Conservation (phyloP, 1,140 invertebrate genomes). For the Drosophila sechellia region DNA sequence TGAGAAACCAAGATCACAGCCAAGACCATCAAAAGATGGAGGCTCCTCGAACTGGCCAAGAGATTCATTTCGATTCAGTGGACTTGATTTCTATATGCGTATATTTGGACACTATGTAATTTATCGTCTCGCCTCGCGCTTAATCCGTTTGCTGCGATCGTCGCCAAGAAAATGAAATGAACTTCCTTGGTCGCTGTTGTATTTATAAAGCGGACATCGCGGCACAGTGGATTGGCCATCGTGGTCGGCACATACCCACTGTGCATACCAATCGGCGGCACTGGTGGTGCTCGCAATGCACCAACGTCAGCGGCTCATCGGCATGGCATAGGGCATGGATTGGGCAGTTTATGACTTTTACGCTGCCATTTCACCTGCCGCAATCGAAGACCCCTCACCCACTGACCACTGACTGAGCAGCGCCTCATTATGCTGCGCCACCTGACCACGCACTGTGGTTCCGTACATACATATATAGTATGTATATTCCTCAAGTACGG, state of each 20-base stretch:
- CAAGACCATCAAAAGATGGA: constrained; percentile 12
- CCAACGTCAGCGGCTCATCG: constrained; percentile 28
- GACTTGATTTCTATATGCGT: not conserved
- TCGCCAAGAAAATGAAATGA: constrained; percentile 79
- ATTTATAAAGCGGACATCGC: constrained; percentile 82
- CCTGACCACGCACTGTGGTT: too few relatives aligned
- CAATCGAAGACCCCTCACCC: constrained; percentile 6
- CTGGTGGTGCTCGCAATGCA: constrained; percentile 2
- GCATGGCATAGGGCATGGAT: constrained; percentile 25
- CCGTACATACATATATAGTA: too few relatives aligned
- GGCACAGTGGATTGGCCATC: constrained; percentile 24
- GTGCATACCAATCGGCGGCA: constrained; percentile 61
- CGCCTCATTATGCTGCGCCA: too few relatives aligned
- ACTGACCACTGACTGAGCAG: constrained; percentile 6
- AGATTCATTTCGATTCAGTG: constrained; percentile 29
- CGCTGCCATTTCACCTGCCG: constrained; percentile 70
- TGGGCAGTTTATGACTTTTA: constrained; percentile 74
- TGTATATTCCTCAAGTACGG: too few relatives aligned
- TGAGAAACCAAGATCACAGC: constrained; percentile 17
- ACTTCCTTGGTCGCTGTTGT: constrained; percentile 82
- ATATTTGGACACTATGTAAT: too few relatives aligned
- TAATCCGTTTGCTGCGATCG: constrained; percentile 53
- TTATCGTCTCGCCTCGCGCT: not conserved
- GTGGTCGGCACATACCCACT: not conserved
- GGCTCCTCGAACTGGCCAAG: constrained; percentile 19